Evolutionary conservation across 2,888 invertebrate genomes (phyloP).

Genomic region (Hemaris fuciformis): DNA sequence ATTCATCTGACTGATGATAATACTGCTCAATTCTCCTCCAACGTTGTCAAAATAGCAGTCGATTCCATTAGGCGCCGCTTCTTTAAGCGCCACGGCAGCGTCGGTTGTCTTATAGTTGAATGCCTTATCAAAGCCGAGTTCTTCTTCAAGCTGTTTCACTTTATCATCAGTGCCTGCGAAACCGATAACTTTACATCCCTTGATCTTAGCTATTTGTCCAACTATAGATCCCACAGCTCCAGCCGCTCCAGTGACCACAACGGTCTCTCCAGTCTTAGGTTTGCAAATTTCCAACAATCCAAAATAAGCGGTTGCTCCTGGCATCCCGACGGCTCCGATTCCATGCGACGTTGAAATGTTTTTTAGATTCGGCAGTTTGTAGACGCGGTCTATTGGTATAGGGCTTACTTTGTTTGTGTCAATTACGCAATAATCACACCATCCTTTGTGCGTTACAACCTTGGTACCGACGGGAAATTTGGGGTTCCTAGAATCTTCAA

Average conservation of each 20-base stretch:
- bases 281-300: constrained; percentile 86
- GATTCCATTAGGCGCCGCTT: constrained; percentile 85
- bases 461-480: constrained; percentile 82
- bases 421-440: constrained; percentile 80
- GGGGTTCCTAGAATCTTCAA: constrained; percentile 56
- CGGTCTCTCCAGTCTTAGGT: constrained; percentile 86
- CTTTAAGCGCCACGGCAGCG: constrained; percentile 75
- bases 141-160: constrained; percentile 83
- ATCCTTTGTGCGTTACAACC: constrained; percentile 84
- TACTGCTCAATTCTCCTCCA: constrained; percentile 83
- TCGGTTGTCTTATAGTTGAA: constrained; percentile 87
- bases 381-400: constrained; percentile 28
- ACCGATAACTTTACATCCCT: constrained; percentile 84
- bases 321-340: constrained; percentile 85
- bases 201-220: constrained; percentile 88
- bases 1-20: constrained; percentile 83
- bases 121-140: constrained; percentile 85
- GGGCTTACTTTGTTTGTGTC: constrained; percentile 28
- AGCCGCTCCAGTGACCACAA: constrained; percentile 87
- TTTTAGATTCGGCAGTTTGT: constrained; percentile 79
- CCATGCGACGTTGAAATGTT: constrained; percentile 78
- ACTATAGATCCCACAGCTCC: constrained; percentile 89
- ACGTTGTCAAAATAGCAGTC: constrained; percentile 91
- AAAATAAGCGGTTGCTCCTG: constrained; percentile 87
- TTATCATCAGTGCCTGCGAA: constrained; percentile 87